Percentiles rank a stretch among this genome's conserved stretches.
phyloP scores from a whole-genome alignment of 53 echinoderm and acorn worm genomes.

The Astropecten irregularis region DNA sequence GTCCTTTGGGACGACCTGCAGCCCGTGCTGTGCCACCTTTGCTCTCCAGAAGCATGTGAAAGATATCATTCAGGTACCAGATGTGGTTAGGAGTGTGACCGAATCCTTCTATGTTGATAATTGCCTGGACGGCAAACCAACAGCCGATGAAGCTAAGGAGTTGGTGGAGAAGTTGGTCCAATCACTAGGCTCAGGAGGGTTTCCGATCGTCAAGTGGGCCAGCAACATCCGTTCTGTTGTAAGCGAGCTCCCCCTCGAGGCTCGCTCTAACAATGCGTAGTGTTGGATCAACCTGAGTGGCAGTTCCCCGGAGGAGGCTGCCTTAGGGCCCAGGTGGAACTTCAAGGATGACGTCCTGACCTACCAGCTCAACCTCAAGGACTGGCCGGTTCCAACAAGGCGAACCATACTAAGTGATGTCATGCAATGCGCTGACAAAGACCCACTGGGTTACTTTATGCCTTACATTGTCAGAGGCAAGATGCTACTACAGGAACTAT shows the following conservation, averaged over 20 bases:
- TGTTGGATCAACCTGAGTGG: constrained; percentile 14
- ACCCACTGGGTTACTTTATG: constrained; percentile 36
- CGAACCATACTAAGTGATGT: constrained; percentile 10
- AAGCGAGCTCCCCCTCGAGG: constrained; percentile 4
- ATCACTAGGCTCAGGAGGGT: not conserved
- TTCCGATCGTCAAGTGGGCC: constrained; percentile 6
- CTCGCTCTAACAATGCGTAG: not conserved
- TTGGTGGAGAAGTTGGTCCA: constrained; percentile 17
- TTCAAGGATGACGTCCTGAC: not conserved
- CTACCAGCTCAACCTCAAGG: not conserved
- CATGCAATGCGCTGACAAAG: constrained; percentile 21
- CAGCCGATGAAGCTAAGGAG: constrained; percentile 8
- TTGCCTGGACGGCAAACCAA: constrained; percentile 5
- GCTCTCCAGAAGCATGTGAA: constrained; percentile 41
- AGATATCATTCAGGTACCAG: not conserved
- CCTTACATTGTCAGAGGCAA: constrained; percentile 37
- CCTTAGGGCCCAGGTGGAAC: constrained; percentile 17
- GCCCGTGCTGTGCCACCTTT: constrained; percentile 36
- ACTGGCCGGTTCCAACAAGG: constrained; percentile 8
- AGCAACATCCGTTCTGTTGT: constrained; percentile 1
- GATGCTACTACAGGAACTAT: constrained; percentile 50
- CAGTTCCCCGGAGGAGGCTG: not conserved
- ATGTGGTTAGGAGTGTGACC: not conserved
- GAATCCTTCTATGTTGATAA: not conserved
- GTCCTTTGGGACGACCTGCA: constrained; percentile 51